Evolutionary conservation across 2,888 invertebrate species (phyloP), one percentile per base, ranked within the genome.

Genomic region (Patella ulyssiponensis): DNA sequence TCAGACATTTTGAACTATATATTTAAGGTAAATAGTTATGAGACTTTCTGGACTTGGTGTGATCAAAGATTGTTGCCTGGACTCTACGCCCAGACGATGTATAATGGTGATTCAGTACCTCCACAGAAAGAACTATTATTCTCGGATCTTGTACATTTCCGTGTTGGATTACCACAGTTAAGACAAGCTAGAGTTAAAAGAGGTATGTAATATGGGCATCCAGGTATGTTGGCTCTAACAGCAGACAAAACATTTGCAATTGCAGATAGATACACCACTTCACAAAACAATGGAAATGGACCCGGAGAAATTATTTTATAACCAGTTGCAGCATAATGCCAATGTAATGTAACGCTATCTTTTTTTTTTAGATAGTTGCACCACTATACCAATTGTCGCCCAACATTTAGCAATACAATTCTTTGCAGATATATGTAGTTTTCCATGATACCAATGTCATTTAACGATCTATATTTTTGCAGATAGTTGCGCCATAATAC

Each of bases 1-100:
- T 33, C 33, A 33, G 33, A 5, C 4, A 5, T 33, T 33, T 4
- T 64, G 9, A 17, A 64, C 9, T 52, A 9, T 20, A 23, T 14
- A 17, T 23, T 78, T 23, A 71, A 82, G 82, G 77, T 82, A 17
- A 15, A 52, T 15, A 71, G 75, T 20, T 76, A 77, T 33, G 74
- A 75, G 1, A 78, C 80, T 69, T 84, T 84, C 74, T 85, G 84
- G 84, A 80, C 81, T 69, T 85, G 84, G 85, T 80, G 82, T 56
- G 77, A 81, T n/a, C 77, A 81, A 74, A 80, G 81, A 1, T 71
- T 85, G 69, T 72, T 85, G 11, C 78, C 78, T 17, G 78, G 81
- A 14, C 73, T 85, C 56, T 85, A 83, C 70, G 23, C 79, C 12
- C 73, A 74, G 27, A 70, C 76, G 20, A 81, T 56, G 52, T 85